Evolutionary conservation across 2,797 vertebrate species (phyloP).

Genomic region (Huso huso): DNA sequence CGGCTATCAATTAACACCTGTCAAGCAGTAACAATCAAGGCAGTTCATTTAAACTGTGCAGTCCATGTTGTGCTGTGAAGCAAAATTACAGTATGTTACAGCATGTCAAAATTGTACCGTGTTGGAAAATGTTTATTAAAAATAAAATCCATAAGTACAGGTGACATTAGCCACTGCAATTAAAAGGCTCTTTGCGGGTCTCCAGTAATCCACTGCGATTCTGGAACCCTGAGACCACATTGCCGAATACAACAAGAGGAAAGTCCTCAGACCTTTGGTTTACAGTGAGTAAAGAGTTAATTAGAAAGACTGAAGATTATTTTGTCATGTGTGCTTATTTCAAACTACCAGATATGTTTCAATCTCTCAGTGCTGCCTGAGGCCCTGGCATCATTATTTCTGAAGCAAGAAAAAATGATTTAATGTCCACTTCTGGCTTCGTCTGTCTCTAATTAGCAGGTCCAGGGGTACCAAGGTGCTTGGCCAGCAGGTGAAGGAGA

Average conservation of each 20-base stretch:
- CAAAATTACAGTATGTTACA: too few relatives aligned
- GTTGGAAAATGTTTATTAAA: too few relatives aligned
- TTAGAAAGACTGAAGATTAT: conserved; percentile 12
- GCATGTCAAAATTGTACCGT: too few relatives aligned
- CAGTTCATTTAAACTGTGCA: too few relatives aligned
- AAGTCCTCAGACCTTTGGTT: conserved; percentile 14
- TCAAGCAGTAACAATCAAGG: too few relatives aligned
- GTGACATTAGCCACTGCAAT: too few relatives aligned
- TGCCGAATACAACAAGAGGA: conserved; percentile 4
- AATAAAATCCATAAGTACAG: too few relatives aligned
- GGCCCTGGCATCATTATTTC: conserved; percentile 17
- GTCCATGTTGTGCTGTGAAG: too few relatives aligned
- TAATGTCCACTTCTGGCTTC: conserved; percentile 18
- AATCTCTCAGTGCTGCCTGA: conserved; percentile 15
- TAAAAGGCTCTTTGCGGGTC: not conserved
- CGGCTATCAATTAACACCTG: too few relatives aligned
- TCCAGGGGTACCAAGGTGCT: conserved; percentile 18
- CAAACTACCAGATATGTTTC: conserved; percentile 18
- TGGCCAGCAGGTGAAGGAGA: conserved; percentile 15
- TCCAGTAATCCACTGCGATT: conserved; percentile 10
- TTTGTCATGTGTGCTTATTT: conserved; percentile 12
- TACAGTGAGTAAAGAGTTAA: conserved; percentile 2
- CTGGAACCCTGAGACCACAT: conserved; percentile 8
- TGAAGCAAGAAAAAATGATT: conserved; percentile 11
- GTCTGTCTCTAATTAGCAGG: conserved; percentile 16